phyloP scores from a whole-genome alignment of 64 coral and sea anemone species.

The Dendronephthya gigantea region DNA sequence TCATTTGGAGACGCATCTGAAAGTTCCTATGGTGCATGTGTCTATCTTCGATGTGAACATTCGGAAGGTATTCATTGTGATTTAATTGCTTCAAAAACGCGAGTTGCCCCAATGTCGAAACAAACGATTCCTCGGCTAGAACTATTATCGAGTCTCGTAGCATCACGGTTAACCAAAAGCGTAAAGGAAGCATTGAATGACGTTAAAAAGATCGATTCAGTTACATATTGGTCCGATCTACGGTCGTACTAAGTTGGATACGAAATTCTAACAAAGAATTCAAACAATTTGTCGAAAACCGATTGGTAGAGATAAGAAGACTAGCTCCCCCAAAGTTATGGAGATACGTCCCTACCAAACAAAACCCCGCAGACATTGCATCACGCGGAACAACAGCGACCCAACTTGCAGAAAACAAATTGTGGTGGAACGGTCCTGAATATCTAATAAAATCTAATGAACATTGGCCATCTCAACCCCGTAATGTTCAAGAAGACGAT shows the following conservation, averaged over 20 bases:
- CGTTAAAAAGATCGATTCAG: slow-evolving; percentile 21
- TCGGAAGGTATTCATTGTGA: not conserved
- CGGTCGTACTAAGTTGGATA: slow-evolving; percentile 42
- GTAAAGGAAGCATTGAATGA: slow-evolving; percentile 17
- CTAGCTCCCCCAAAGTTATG: not conserved
- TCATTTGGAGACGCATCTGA: slow-evolving; percentile 27
- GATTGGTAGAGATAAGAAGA: slow-evolving; percentile 27
- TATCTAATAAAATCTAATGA: not conserved
- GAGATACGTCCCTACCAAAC: not conserved
- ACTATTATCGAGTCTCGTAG: not conserved
- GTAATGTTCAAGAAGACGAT: not conserved
- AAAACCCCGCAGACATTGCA: slow-evolving; percentile 31
- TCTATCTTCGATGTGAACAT: slow-evolving; percentile 21
- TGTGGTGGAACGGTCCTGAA: slow-evolving; percentile 11
- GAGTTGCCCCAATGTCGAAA: slow-evolving; percentile 15
- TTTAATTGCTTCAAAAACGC: not conserved
- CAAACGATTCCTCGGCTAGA: slow-evolving; percentile 37
- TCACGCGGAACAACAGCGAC: slow-evolving; percentile 30
- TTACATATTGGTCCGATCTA: slow-evolving; percentile 32
- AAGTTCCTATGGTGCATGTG: not conserved
- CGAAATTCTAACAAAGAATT: slow-evolving; percentile 31
- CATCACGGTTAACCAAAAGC: slow-evolving; percentile 19
- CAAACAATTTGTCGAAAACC: slow-evolving; percentile 33
- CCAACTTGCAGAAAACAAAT: slow-evolving; percentile 16
- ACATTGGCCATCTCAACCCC: not conserved